Evolutionary conservation across 2,888 invertebrate species (phyloP).

Genomic region (Cephus nigrinus): DNA sequence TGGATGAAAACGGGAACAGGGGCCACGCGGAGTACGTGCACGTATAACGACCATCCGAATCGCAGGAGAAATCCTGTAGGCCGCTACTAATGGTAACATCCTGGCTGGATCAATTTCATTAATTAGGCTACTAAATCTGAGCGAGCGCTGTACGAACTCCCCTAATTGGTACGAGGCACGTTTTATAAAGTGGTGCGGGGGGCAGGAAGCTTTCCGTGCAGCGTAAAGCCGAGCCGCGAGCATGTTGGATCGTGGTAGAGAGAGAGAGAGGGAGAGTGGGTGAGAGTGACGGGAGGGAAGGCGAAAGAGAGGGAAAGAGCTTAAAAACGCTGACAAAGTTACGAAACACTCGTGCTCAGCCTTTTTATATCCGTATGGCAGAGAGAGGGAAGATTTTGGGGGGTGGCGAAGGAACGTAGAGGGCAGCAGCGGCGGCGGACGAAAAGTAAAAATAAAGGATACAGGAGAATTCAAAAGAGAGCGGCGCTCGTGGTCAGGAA

Average conservation of each 20-base stretch:
- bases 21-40: constrained; percentile 2
- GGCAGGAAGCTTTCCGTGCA: neutral
- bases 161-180: constrained; percentile 55
- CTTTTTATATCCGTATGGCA: constrained; percentile 41
- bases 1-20: constrained; percentile 10
- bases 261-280: neutral
- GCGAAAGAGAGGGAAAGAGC: constrained; percentile 31
- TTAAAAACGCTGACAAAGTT: constrained; percentile 63
- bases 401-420: constrained; percentile 10
- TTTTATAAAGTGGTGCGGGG: constrained; percentile 42
- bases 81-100: constrained; percentile 40
- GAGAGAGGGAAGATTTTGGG: constrained; percentile 21
- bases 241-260: neutral
- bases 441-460: neutral
- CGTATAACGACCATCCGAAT: constrained; percentile 23
- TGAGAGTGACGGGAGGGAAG: constrained; percentile 13
- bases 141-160: constrained; percentile 42
- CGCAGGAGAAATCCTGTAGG: constrained; percentile 23
- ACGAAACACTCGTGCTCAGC: constrained; percentile 55
- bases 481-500: constrained; percentile 4
- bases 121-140: constrained; percentile 60
- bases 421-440: constrained; percentile 15
- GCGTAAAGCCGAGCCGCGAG: neutral
- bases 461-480: neutral
- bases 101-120: constrained; percentile 59